phyloP scores from a whole-genome alignment of 2,888 invertebrate genomes.

The Tachystola acroxantha region DNA sequence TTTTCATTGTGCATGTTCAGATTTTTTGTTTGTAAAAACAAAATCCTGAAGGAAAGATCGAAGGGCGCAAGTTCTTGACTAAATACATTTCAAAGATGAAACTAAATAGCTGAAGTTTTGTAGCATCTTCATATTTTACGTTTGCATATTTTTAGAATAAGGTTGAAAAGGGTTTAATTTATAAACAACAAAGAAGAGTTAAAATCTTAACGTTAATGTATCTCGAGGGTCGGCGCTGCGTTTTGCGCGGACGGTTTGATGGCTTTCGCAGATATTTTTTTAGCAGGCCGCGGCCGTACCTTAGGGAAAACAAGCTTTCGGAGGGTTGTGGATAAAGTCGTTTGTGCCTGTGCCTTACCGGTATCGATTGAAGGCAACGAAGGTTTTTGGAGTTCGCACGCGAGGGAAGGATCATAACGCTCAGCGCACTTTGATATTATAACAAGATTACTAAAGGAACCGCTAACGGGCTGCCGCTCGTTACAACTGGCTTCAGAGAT shows the following conservation, averaged over 20 bases:
- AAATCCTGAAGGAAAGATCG: too few relatives aligned
- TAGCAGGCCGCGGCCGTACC: conserved; percentile 31
- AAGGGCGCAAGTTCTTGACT: too few relatives aligned
- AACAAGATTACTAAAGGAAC: conserved; percentile 51
- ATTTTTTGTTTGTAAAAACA: too few relatives aligned
- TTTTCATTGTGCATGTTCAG: too few relatives aligned
- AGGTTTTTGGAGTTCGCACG: conserved; percentile 63
- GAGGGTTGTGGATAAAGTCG: conserved; percentile 54
- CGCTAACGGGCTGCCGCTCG: conserved; percentile 35
- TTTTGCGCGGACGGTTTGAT: conserved; percentile 43
- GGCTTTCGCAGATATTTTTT: conserved; percentile 45
- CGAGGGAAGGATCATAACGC: conserved; percentile 58
- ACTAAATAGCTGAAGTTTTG: too few relatives aligned
- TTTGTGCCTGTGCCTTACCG: conserved; percentile 47
- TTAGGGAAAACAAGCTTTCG: conserved; percentile 46
- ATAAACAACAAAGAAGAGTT: conserved; percentile 4
- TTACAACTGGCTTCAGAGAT: conserved; percentile 18
- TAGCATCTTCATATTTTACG: too few relatives aligned
- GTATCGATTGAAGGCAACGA: conserved; percentile 59
- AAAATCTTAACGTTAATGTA: conserved; percentile 18
- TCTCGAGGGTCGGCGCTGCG: conserved; percentile 22
- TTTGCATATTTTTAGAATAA: too few relatives aligned
- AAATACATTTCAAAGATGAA: too few relatives aligned
- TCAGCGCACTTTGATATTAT: conserved; percentile 56
- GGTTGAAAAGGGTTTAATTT: too few relatives aligned